Percentiles rank a stretch among this genome's conserved stretches.
phyloP scores from a whole-genome alignment of 2,888 invertebrate species.

The Idaea dimidiata region DNA sequence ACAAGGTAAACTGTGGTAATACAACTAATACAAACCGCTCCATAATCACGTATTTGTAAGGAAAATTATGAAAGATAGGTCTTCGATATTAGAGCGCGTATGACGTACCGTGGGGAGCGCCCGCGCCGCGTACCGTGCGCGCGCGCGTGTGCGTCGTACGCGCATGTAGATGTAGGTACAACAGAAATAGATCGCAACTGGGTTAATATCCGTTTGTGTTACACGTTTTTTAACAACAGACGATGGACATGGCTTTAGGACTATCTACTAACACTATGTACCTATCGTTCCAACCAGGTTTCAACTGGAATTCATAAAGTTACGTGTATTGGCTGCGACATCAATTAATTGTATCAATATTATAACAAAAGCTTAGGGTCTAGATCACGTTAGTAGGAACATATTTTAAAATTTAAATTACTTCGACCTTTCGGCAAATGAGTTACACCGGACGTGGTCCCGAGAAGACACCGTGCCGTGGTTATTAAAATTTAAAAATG shows the following conservation, averaged over 20 bases:
- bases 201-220: constrained; percentile 55
- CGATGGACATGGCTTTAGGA: constrained; percentile 22
- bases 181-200: constrained; percentile 56
- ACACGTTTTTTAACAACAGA: constrained; percentile 46
- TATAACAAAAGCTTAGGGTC: too few relatives aligned
- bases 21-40: background rate
- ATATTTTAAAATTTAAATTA: too few relatives aligned
- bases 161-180: constrained; percentile 15
- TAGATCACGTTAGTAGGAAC: too few relatives aligned
- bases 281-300: background rate
- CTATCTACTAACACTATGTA: background rate
- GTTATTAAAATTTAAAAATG: too few relatives aligned
- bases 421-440: too few relatives aligned
- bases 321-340: too few relatives aligned
- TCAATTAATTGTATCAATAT: too few relatives aligned
- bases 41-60: background rate
- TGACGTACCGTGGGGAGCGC: constrained; percentile 22
- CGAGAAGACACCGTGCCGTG: too few relatives aligned
- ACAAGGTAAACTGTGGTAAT: too few relatives aligned
- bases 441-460: too few relatives aligned
- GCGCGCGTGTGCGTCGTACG: constrained; percentile 26
- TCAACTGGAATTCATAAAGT: too few relatives aligned
- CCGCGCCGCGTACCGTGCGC: constrained; percentile 18
- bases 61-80: background rate
- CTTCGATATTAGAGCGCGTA: background rate